Evolutionary conservation across 2,888 invertebrate genomes (phyloP), one percentile per base, ranked within the genome.

Genomic region (Ceriagrion tenellum): DNA sequence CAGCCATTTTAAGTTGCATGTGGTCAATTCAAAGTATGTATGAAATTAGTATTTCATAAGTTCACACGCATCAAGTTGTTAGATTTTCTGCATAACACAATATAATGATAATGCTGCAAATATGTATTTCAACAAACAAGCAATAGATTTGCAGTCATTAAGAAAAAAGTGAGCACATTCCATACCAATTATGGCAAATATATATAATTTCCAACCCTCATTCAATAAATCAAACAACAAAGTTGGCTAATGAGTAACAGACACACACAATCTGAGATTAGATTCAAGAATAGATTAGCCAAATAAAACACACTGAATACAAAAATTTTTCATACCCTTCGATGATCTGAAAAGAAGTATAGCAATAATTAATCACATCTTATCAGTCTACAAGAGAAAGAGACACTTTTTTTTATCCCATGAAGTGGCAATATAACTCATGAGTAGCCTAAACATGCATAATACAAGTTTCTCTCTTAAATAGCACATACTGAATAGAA

Each of bases 151-250:
- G 35, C 55, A 63, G 35, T 95, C 95, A 23, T 47, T 95, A 95
- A 81, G 95, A 96, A 95, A 95, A 95, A 95, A 96, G 93, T 95
- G 47, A 93, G 91, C 47, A 63, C 63, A 55, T 95, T 40, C 74
- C 63, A 56, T 69, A 10, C 13, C 47, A 81, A 16, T 89, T 95
- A 88, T 59, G 55, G 74, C 81, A 81, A 35, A 30, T 35, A 69
- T 69, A 26, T 23, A 35, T 16, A 13, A 81, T 81, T 18, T 26
- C 69, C 69, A 69, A n/a, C 10, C 35, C 35, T 35, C 81, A 81
- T 81, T 81, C 81, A 81, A 35, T 35, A 30, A 30, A 81, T 81
- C 26, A 81, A 81, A 81, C 4, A 26, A 35, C 81, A 81, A 35
- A 16, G 30, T 4, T 81, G 23, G 81, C 16, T 26, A 35, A 18